phyloP scores from a whole-genome alignment of 2,113 vertebrate species.

The Sapayoa aenigma region DNA sequence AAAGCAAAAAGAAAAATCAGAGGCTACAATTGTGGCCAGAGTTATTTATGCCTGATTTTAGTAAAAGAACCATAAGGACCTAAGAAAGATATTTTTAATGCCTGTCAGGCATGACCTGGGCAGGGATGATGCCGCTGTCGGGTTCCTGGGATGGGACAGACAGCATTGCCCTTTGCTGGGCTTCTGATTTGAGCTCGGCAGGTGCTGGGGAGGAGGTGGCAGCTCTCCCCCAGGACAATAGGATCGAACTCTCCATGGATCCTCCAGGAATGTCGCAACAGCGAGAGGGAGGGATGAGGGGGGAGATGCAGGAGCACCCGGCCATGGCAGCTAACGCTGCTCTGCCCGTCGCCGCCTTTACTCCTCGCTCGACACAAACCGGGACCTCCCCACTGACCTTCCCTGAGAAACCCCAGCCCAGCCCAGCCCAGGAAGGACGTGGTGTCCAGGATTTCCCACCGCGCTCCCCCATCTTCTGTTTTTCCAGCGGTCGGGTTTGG shows the following conservation, averaged over 20 bases:
- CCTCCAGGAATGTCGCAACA: neutral
- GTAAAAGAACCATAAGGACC: neutral
- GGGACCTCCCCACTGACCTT: neutral
- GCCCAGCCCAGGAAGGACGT: neutral
- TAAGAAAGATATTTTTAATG: neutral
- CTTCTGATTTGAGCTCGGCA: fast-evolving
- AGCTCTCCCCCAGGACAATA: neutral
- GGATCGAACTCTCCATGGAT: neutral
- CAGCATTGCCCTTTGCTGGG: neutral
- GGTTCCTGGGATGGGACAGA: neutral
- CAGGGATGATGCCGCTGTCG: neutral
- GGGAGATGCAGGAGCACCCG: neutral
- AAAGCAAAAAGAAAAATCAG: neutral
- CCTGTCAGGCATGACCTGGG: neutral
- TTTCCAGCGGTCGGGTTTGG: neutral
- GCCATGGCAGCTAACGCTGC: fast-evolving
- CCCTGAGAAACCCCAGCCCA: neutral
- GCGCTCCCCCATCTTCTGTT: neutral
- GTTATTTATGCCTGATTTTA: neutral
- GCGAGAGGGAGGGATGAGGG: neutral
- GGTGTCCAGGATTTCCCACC: neutral
- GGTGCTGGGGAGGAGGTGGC: neutral
- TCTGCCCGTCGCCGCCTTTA: fast-evolving
- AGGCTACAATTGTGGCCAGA: neutral
- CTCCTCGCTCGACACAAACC: neutral